Conservation (phyloP, 2,888 invertebrate species). For the Plebejus argus region DNA sequence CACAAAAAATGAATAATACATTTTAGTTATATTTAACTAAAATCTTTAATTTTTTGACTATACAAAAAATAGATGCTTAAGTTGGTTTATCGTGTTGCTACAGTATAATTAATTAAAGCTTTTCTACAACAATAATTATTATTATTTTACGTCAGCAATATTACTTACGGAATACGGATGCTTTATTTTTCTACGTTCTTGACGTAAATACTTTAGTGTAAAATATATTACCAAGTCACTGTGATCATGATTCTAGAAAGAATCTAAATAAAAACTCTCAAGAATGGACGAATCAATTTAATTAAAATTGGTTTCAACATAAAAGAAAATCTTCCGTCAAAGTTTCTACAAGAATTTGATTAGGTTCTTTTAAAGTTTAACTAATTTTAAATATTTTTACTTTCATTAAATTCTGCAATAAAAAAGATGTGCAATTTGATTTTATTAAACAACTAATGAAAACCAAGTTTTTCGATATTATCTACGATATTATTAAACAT, state of each 20-base stretch:
- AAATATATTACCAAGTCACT: not conserved
- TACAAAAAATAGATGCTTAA: too few species aligned
- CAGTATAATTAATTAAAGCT: too few species aligned
- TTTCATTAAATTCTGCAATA: not conserved
- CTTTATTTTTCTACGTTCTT: not conserved
- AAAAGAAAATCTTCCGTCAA: constrained; percentile 28
- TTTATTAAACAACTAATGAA: too few species aligned
- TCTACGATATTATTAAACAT: too few species aligned
- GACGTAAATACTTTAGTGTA: not conserved
- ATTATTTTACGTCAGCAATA: too few species aligned
- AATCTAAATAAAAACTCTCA: not conserved
- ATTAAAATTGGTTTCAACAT: constrained; percentile 23
- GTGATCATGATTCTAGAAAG: not conserved
- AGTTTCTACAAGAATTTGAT: constrained; percentile 24
- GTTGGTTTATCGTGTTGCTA: too few species aligned
- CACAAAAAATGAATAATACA: too few species aligned
- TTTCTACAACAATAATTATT: too few species aligned
- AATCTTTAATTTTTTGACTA: too few species aligned
- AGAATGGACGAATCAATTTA: constrained; percentile 24
- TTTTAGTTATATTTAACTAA: too few species aligned
- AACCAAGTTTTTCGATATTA: too few species aligned
- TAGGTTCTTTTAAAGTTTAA: constrained; percentile 28
- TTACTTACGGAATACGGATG: not conserved
- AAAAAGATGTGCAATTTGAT: not conserved
- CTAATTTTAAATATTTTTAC: constrained; percentile 4